A percentile compares a stretch with the other conserved stretches of the same genome.
These are phyloP conservation scores for Mustela lutreola DNA, from an alignment of 2,113 vertebrate species.

Conservation along the genomic window DNA sequence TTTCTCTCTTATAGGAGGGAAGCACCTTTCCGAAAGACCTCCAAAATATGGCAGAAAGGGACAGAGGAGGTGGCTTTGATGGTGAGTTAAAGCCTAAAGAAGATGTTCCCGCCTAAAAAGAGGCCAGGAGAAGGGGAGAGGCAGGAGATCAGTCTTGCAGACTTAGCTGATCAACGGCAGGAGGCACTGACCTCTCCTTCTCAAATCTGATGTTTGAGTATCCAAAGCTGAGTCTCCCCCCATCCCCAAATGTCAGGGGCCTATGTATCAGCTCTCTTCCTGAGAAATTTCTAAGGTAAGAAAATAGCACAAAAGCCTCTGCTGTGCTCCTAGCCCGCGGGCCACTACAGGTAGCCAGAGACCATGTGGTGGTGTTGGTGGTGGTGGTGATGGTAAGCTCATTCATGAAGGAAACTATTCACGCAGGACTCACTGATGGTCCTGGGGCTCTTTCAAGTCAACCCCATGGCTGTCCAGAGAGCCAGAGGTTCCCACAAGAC, in stretches of 20 bases:
- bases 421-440: rapidly evolving
- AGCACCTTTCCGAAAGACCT: not conserved
- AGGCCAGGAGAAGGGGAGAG: not conserved
- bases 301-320: not conserved
- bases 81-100: not conserved
- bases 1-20: not conserved
- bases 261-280: not conserved
- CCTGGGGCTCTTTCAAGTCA: not conserved
- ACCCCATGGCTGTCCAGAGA: not conserved
- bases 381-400: not conserved
- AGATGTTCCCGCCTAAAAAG: not conserved
- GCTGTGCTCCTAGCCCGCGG: not conserved
- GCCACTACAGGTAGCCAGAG: not conserved
- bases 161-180: not conserved
- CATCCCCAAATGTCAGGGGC: no score
- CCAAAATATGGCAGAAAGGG: not conserved
- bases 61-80: not conserved
- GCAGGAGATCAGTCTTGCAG: no score
- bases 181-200: not conserved
- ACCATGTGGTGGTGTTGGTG: rapidly evolving
- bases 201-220: not conserved
- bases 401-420: not conserved
- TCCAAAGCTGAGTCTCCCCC: not conserved
- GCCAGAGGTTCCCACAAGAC: not conserved
- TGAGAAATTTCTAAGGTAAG: not conserved